A percentile compares a stretch with the other conserved stretches of the same genome.
phyloP scores from a whole-genome alignment of 2,113 vertebrate species.

The Anser brachyrhynchus region DNA sequence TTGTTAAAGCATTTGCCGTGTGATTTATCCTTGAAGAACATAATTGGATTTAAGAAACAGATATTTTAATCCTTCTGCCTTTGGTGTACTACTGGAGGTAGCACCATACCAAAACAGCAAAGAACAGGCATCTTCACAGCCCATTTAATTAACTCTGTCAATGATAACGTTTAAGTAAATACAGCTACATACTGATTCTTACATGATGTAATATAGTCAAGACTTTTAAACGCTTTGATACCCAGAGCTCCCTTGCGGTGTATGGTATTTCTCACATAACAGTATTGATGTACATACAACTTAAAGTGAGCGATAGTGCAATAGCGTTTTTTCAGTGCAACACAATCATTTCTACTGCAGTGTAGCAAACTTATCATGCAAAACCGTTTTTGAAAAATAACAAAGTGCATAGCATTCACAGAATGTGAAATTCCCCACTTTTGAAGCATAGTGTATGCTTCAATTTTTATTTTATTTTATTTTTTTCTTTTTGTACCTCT shows the following conservation, averaged over 20 bases:
- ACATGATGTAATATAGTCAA: rapidly evolving
- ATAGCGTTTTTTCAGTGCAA: background rate
- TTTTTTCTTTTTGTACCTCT: constrained; percentile 73
- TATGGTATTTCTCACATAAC: rapidly evolving
- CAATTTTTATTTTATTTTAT: background rate
- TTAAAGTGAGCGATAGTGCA: background rate
- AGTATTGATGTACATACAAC: background rate
- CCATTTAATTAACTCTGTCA: rapidly evolving
- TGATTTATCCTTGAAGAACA: background rate
- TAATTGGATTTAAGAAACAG: background rate
- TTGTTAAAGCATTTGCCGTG: background rate
- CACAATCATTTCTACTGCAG: background rate
- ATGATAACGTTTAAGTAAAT: rapidly evolving
- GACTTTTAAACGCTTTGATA: background rate
- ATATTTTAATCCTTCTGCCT: background rate
- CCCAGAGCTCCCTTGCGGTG: background rate
- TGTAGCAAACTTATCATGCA: background rate
- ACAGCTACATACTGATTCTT: background rate
- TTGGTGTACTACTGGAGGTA: background rate
- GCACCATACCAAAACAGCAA: background rate
- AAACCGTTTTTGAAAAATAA: background rate
- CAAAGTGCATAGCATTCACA: background rate
- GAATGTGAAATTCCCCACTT: background rate
- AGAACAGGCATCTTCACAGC: background rate
- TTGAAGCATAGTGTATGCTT: background rate